Percentiles rank a stretch among this genome's conserved stretches.
Evolutionary conservation across 2,113 vertebrate genomes (phyloP).

Genomic region (Myiozetetes cayanensis): DNA sequence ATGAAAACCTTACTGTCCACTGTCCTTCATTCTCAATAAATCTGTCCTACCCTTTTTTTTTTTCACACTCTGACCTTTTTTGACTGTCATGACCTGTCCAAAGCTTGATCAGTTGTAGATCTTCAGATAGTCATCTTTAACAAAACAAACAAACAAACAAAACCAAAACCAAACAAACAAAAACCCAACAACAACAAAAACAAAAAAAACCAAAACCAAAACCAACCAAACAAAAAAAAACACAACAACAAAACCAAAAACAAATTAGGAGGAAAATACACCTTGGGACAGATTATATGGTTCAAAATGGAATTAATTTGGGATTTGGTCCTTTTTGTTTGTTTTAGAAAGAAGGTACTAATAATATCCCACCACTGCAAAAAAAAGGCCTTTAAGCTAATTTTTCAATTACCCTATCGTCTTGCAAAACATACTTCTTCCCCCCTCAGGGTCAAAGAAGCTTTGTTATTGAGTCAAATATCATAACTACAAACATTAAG

Average conservation of each 20-base stretch:
- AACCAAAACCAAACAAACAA: too few relatives aligned
- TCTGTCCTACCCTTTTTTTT: neutral
- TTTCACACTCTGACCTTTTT: accelerated
- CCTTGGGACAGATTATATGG: neutral
- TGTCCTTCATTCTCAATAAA: neutral
- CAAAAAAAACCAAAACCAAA: too few relatives aligned
- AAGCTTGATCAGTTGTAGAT: neutral
- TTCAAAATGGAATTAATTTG: neutral
- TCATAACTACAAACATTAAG: neutral
- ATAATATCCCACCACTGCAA: neutral
- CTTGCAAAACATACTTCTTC: neutral
- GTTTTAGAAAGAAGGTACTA: neutral
- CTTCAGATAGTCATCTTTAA: too few relatives aligned
- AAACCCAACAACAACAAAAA: too few relatives aligned
- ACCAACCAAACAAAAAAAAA: too few relatives aligned
- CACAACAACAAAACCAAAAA: neutral
- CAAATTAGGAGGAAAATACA: neutral
- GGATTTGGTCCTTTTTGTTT: neutral
- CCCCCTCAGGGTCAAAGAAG: neutral
- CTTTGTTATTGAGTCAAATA: neutral
- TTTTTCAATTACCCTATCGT: neutral
- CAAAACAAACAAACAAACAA: too few relatives aligned
- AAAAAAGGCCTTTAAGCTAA: neutral
- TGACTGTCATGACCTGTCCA: neutral
- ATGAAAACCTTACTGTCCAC: neutral